Conservation (phyloP, 2,113 vertebrate genomes). For the Plecotus auritus region DNA sequence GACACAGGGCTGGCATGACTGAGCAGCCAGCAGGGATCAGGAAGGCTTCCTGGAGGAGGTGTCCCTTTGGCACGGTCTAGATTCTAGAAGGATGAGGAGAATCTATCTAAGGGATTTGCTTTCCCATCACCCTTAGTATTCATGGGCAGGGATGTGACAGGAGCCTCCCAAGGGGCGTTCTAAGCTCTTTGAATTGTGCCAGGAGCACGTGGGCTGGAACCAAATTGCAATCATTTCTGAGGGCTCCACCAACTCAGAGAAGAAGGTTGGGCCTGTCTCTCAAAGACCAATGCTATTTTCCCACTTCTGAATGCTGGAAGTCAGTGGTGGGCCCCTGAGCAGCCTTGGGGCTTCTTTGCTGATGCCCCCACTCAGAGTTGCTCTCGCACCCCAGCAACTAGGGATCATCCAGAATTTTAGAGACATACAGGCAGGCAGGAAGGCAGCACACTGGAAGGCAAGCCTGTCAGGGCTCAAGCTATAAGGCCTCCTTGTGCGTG, state of each 20-base stretch:
- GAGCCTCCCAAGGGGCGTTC: not conserved
- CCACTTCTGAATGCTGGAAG: not conserved
- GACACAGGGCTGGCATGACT: not conserved
- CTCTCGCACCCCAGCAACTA: not conserved
- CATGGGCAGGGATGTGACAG: not conserved
- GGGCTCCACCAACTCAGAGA: not conserved
- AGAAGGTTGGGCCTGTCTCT: not conserved
- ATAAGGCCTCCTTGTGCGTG: not conserved
- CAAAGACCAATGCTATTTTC: not conserved
- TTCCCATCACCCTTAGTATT: not conserved
- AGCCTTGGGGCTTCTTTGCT: not conserved
- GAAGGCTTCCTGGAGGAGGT: conserved; percentile 5
- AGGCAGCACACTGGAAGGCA: not conserved
- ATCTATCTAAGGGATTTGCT: not conserved
- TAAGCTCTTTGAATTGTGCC: not conserved
- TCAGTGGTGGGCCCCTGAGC: not conserved
- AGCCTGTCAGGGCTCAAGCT: not conserved
- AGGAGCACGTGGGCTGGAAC: not conserved
- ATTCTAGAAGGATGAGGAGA: not conserved
- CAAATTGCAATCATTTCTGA: not conserved
- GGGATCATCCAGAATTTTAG: not conserved
- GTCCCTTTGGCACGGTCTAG: not conserved
- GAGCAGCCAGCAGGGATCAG: not conserved
- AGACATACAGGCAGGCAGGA: not conserved
- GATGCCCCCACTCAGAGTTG: not conserved